Percentiles rank a stretch among this genome's conserved stretches.
These are phyloP conservation scores for Notamacropus eugenii DNA, from an alignment of 2,797 vertebrate genomes.

Conservation along the genomic window DNA sequence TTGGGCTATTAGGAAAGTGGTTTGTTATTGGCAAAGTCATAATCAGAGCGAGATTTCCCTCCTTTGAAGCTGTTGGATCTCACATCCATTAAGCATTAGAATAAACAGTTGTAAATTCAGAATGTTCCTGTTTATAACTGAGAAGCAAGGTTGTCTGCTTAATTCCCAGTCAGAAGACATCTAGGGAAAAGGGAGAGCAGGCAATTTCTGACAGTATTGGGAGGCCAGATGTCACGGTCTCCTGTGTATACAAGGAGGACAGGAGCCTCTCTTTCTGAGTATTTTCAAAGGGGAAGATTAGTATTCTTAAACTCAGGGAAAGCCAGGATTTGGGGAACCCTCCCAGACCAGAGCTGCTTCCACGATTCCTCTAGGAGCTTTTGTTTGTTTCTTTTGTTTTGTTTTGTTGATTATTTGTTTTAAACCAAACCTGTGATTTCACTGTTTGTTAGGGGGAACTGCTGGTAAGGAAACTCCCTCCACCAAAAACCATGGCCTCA, in stretches of 20 bases:
- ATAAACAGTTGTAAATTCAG: not conserved
- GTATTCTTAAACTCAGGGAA: not conserved
- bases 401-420: not conserved
- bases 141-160: not conserved
- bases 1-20: not conserved
- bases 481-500: not conserved
- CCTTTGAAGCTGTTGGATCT: not conserved
- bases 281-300: not conserved
- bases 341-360: not conserved
- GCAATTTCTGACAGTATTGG: not conserved
- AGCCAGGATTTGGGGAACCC: not conserved
- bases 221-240: not conserved
- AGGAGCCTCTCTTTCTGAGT: not conserved
- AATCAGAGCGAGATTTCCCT: not conserved
- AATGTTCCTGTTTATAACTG: not conserved
- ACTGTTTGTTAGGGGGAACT: not conserved
- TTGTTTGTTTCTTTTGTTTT: not conserved
- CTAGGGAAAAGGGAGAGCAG: not conserved
- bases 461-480: not conserved
- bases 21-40: not conserved
- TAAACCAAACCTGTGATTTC: not conserved
- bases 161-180: not conserved
- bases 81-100: not conserved
- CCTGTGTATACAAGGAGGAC: not conserved
- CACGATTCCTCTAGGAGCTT: not conserved